Evolutionary conservation across 2,888 invertebrate species (phyloP), one percentile per base, ranked within the genome.

Genomic region (Tenthredo mesomela): DNA sequence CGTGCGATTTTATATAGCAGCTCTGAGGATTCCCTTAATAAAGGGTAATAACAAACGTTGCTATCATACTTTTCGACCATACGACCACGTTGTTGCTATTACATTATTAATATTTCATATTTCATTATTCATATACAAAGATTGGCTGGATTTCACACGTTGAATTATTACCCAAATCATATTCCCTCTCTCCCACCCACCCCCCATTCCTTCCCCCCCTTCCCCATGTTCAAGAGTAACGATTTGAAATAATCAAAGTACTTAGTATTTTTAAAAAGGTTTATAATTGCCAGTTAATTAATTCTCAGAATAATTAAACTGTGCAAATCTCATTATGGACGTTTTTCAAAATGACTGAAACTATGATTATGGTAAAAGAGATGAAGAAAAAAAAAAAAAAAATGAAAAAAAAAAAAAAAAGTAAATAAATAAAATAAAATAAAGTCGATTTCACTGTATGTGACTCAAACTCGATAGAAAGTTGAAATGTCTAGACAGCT

Each of bases 401-500:
- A 33, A 58, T 43, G 54, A 75, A 75, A 61, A 58, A 25, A 21
- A 71, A 37, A 37, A 25, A 21, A 71, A 37, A 37, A 37, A 40
- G n/a, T 7, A 61, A 61, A 25, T 10, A 21, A 4, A 33, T 3
- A 61, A 37, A 61, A 47, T 9, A 73, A 43, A 77, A 29, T 47
- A 40, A 58, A 58, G 61, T 67, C 85, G 54, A 85, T 85, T 67
- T 86, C 86, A 83, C 84, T 85, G 50, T 43, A 85, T 71, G 86
- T 78, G 85, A 83, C 84, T 85, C 47, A 33, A 50, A 40, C 37
- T 58, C 21, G 37, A 80, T 80, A 61, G 80, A 61, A 80, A 80
- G 29, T 80, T 80, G 80, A 80, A 80, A 80, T 80, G 80, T 80
- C 80, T 80, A 86, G 85, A 84, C 84, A 86, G 86, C 86, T 87